A percentile compares a stretch with the other conserved stretches of the same genome.
Evolutionary conservation across 2,113 vertebrate genomes (phyloP).

Genomic region (Tachuris rubrigastra): DNA sequence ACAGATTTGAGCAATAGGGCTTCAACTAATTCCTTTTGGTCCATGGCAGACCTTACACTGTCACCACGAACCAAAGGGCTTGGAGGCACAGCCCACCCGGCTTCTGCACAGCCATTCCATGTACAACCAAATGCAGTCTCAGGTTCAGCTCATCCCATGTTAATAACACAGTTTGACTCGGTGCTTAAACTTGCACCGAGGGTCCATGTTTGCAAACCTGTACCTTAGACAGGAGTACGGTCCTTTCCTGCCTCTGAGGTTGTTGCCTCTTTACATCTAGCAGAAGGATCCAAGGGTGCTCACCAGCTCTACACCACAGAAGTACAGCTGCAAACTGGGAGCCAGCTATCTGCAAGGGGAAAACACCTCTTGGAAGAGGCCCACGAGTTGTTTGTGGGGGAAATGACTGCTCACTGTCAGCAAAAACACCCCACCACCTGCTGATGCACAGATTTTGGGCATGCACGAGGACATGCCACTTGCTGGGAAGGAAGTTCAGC

Average conservation of each 20-base stretch:
- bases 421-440: background rate
- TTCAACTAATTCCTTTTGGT: background rate
- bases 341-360: background rate
- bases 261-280: background rate
- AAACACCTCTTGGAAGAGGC: background rate
- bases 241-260: background rate
- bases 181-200: background rate
- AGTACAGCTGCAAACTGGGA: background rate
- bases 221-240: rapidly evolving
- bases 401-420: rapidly evolving
- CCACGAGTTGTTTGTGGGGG: background rate
- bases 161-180: background rate
- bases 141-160: background rate
- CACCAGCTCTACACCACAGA: background rate
- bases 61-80: background rate
- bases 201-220: background rate
- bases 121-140: background rate
- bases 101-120: rapidly evolving
- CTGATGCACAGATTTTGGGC: background rate
- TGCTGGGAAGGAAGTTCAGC: background rate
- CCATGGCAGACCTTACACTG: background rate
- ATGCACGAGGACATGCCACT: background rate
- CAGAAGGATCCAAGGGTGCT: background rate
- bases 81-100: background rate
- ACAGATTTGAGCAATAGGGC: background rate